Evolutionary conservation across 2,797 vertebrate species (phyloP), one percentile per base, ranked within the genome.

Genomic region (Rhinichthys osculus): DNA sequence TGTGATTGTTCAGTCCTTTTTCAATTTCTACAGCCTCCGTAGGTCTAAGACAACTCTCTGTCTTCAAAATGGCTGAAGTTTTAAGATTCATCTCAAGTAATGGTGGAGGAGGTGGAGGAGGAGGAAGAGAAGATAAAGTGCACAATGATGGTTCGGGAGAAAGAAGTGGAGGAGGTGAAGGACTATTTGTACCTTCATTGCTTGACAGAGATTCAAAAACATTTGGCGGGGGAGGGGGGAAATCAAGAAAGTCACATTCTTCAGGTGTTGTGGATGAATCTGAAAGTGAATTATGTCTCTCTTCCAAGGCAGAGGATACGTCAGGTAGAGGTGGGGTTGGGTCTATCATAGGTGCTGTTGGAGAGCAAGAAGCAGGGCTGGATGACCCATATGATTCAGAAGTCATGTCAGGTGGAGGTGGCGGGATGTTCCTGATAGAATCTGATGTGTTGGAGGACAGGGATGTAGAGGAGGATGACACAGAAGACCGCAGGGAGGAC

Each of bases 401-500:
- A 5, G 78, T 89, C 57, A 91, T 91, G 69, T 81, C 69, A 38
- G 83, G 77, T 83, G 89, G 90, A 78, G 89, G 91, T 85, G 77
- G 87, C 8, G 72, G 82, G 54, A 87, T 88, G 52, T 85, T 87
- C 86, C 74, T 89, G 19, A 70, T 67, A 27, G 78, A 84, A 71
- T 89, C 89, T 10, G 89, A 88, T 57, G 47, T 81, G 57, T 84
- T 90, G 44, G 89, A 89, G 42, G 83, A 88, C 47, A 90, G 78
- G 64, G 85, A 89, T 92, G 97, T 87, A 92, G 96, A 87, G 91
- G 96, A 97, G 0, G 97, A 97, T 0, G 95, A 97, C 6, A 96
- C 86, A 0, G 96, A 97, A 44, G 96, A 97, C 6, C 95, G 42
- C 73, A 99, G 95, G 2, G 98, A 99, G 0, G 98, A 99, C 88